These are phyloP conservation scores for Apogon talboti DNA, from an alignment of 2,797 vertebrate species.

Conservation along the genomic window DNA sequence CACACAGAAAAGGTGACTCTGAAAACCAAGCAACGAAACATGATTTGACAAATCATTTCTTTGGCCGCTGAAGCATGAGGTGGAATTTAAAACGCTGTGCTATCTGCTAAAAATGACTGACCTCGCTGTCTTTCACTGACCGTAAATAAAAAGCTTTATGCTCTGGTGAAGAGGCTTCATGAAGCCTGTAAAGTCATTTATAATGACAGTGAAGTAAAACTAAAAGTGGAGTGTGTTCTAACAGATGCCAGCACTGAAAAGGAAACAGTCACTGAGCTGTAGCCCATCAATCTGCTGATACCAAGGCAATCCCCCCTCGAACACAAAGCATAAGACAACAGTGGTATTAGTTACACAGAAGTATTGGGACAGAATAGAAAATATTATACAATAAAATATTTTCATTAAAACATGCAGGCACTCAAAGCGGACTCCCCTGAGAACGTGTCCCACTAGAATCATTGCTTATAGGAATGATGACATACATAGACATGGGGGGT, in stretches of 20 bases:
- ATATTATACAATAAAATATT: too few species aligned
- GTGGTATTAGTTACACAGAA: too few species aligned
- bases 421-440: too few species aligned
- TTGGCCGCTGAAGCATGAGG: slow-evolving; percentile 29
- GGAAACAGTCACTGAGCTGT: slow-evolving; percentile 52
- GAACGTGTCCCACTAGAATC: too few species aligned
- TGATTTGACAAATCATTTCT: slow-evolving; percentile 53
- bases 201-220: slow-evolving; percentile 61
- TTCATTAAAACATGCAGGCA: too few species aligned
- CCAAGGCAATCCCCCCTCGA: slow-evolving; percentile 28
- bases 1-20: slow-evolving; percentile 92
- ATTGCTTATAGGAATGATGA: too few species aligned
- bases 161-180: slow-evolving; percentile 60
- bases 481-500: too few species aligned
- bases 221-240: slow-evolving; percentile 47
- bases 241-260: slow-evolving; percentile 40
- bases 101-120: slow-evolving; percentile 57
- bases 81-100: slow-evolving; percentile 39
- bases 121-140: slow-evolving; percentile 46
- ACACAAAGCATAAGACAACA: background rate
- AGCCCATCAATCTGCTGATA: slow-evolving; percentile 48
- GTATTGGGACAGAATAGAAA: too few species aligned
- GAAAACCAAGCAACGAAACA: slow-evolving; percentile 43
- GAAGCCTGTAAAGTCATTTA: slow-evolving; percentile 59
- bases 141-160: slow-evolving; percentile 66